Conservation (phyloP, 2,113 vertebrate genomes). For the Noturus placidus region DNA sequence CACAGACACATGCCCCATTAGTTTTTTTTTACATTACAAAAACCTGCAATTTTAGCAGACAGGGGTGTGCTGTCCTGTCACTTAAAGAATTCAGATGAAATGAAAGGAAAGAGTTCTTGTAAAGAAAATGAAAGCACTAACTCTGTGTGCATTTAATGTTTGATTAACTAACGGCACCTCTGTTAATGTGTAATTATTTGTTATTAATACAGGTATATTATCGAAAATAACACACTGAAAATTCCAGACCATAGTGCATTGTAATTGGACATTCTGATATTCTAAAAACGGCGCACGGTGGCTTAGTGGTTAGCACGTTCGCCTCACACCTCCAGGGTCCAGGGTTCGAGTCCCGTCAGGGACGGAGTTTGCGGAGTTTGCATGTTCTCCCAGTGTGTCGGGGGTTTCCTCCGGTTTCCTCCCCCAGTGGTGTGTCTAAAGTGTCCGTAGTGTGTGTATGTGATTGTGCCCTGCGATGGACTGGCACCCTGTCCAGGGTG, state of each 20-base stretch:
- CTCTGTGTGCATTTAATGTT: neutral
- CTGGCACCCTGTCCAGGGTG: too few species aligned
- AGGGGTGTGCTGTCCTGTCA: neutral
- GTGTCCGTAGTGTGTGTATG: too few species aligned
- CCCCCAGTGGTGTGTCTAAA: too few species aligned
- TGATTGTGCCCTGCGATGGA: too few species aligned
- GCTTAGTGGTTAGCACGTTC: too few species aligned
- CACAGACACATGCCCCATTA: neutral
- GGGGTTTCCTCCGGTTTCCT: too few species aligned
- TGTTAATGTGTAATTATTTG: neutral
- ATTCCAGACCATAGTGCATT: neutral
- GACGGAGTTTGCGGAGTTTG: too few species aligned
- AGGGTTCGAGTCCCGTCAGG: too few species aligned
- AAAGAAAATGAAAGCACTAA: conserved; percentile 2
- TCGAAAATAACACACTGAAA: neutral
- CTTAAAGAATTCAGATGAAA: neutral
- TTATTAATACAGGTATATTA: neutral
- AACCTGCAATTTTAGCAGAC: neutral
- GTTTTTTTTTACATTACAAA: neutral
- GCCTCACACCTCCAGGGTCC: too few species aligned
- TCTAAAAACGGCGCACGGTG: too few species aligned
- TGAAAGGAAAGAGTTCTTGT: neutral
- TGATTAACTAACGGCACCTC: neutral
- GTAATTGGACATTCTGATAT: neutral
- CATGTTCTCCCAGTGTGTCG: too few species aligned